Conservation (phyloP, 2,113 vertebrate species). For the Oncorhynchus mykiss region DNA sequence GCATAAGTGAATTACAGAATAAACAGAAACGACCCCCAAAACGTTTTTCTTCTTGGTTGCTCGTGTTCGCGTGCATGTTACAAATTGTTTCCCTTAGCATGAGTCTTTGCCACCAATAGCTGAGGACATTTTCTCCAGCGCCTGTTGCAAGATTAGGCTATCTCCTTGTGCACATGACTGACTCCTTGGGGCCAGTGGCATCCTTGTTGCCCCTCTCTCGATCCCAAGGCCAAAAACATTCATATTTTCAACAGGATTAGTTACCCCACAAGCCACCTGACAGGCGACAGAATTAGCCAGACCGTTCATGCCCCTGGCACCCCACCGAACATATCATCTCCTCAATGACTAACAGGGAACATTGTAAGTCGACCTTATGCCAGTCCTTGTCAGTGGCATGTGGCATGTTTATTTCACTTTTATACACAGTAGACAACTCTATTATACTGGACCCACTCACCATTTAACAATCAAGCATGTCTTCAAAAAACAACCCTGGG, state of each 20-base stretch:
- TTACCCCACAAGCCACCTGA: slow-evolving; percentile 63
- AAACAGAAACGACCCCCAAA: neutral
- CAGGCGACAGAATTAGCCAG: slow-evolving; percentile 44
- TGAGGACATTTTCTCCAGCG: slow-evolving; percentile 25
- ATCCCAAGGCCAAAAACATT: slow-evolving; percentile 8
- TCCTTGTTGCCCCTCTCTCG: slow-evolving; percentile 34
- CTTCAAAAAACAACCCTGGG: too few species aligned
- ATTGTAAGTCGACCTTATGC: slow-evolving; percentile 37
- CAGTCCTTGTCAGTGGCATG: slow-evolving; percentile 17
- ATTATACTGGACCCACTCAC: too few species aligned
- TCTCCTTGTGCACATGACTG: slow-evolving; percentile 68
- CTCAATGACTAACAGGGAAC: slow-evolving; percentile 47
- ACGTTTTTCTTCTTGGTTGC: slow-evolving; percentile 23
- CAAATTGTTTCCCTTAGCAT: slow-evolving; percentile 51
- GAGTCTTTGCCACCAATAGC: slow-evolving; percentile 47
- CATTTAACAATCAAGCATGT: too few species aligned
- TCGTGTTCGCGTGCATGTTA: slow-evolving; percentile 29
- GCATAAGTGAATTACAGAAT: neutral
- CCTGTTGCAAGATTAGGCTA: slow-evolving; percentile 70
- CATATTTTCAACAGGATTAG: slow-evolving; percentile 67
- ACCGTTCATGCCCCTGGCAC: slow-evolving; percentile 18
- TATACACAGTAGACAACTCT: too few species aligned
- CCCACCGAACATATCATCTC: slow-evolving; percentile 43
- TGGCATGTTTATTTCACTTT: too few species aligned
- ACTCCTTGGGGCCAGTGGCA: slow-evolving; percentile 53